These are phyloP conservation scores for Nomada lathburiana DNA, from an alignment of 2,888 invertebrate species.

Conservation along the genomic window DNA sequence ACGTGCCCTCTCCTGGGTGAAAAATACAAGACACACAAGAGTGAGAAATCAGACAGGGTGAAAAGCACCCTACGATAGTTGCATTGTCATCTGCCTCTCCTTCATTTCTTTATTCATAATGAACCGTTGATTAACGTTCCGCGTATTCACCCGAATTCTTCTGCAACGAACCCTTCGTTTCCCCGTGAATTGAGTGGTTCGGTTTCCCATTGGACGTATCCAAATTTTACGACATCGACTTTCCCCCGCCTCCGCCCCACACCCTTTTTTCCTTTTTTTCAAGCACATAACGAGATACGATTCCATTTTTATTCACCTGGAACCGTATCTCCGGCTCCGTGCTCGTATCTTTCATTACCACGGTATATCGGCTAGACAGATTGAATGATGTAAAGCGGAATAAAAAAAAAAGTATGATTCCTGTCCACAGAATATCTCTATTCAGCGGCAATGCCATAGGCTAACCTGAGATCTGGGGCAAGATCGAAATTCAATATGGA, in stretches of 20 bases:
- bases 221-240: conserved; percentile 14
- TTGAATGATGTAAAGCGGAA: conserved; percentile 48
- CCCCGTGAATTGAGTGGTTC: background rate
- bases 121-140: conserved; percentile 19
- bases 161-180: background rate
- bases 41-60: background rate
- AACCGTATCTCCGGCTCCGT: conserved; percentile 2
- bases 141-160: background rate
- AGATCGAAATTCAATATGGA: conserved; percentile 65
- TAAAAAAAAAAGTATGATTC: conserved; percentile 47
- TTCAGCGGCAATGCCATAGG: conserved; percentile 43
- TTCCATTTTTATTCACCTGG: conserved; percentile 8
- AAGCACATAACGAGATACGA: conserved; percentile 29
- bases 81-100: conserved; percentile 10
- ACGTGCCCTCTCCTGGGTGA: conserved; percentile 5
- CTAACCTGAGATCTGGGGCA: conserved; percentile 45
- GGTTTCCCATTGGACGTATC: background rate
- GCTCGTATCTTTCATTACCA: conserved; percentile 43
- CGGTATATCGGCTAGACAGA: conserved; percentile 45
- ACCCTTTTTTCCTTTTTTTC: background rate
- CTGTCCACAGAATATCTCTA: conserved; percentile 41
- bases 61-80: conserved; percentile 9
- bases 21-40: conserved; percentile 10
- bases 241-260: background rate
- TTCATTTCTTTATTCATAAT: conserved; percentile 3